Conservation (phyloP, 1,140 invertebrate species). For the Batillaria attramentaria region DNA sequence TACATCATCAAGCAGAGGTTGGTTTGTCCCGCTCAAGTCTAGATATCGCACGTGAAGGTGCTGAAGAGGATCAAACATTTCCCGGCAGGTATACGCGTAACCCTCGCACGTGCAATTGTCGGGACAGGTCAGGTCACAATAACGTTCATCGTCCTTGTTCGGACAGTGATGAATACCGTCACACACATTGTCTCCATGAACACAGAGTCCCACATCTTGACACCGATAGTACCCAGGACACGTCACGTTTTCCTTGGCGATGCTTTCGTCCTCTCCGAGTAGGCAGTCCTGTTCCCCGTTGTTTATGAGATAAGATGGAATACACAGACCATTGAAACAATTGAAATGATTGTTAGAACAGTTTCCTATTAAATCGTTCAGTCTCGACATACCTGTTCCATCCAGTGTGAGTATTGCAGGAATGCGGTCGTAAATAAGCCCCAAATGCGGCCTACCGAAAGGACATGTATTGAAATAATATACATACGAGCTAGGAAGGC, state of each 20-base stretch:
- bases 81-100: constrained; percentile 20
- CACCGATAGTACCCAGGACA: constrained; percentile 29
- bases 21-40: neutral
- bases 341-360: constrained; percentile 7
- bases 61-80: neutral
- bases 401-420: constrained; percentile 22
- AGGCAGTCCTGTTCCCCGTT: constrained; percentile 35
- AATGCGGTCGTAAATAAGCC: too few species aligned
- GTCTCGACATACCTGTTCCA: constrained; percentile 33
- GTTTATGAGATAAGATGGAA: constrained; percentile 30
- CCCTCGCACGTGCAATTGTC: constrained; percentile 23
- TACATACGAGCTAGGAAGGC: constrained; percentile 11
- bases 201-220: constrained; percentile 20
- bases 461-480: constrained; percentile 15
- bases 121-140: constrained; percentile 25
- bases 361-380: neutral
- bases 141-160: constrained; percentile 34
- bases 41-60: constrained; percentile 24
- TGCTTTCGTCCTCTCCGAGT: constrained; percentile 28
- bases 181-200: constrained; percentile 29
- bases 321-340: constrained; percentile 11
- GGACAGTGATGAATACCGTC: constrained; percentile 38
- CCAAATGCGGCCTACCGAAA: neutral
- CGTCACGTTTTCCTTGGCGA: neutral
- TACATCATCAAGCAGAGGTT: neutral